These are phyloP conservation scores for Dicroscelio sp. DNA, from an alignment of 2,888 invertebrate species.

Conservation along the genomic window DNA sequence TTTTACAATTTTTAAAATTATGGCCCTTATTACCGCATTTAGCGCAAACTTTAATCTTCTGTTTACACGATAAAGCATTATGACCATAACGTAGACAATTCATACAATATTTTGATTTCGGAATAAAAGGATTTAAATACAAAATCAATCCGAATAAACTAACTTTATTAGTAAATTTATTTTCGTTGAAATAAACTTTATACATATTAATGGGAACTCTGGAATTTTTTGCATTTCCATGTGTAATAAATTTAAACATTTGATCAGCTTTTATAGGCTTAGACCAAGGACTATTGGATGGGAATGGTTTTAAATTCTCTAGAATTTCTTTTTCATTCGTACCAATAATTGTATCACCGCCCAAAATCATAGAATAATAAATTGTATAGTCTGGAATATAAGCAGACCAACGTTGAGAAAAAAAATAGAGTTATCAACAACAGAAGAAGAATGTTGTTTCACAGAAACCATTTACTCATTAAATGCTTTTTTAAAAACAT, in stretches of 20 bases:
- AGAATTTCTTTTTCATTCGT: background rate
- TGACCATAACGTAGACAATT: slow-evolving; percentile 11
- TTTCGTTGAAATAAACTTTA: background rate
- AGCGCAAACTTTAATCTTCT: background rate
- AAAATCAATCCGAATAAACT: background rate
- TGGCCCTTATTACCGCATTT: slow-evolving; percentile 2
- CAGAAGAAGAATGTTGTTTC: too few species aligned
- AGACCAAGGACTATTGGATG: background rate
- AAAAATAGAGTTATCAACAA: too few species aligned
- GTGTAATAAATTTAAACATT: slow-evolving; percentile 3
- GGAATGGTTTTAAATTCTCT: background rate
- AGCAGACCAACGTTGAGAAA: too few species aligned
- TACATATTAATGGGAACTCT: background rate
- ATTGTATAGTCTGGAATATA: too few species aligned
- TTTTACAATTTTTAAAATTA: background rate
- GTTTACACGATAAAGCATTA: background rate
- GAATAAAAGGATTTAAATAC: slow-evolving; percentile 9
- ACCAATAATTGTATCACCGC: background rate
- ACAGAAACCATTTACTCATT: too few species aligned
- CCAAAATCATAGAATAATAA: background rate
- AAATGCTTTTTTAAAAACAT: too few species aligned
- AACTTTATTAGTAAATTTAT: background rate
- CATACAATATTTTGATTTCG: background rate
- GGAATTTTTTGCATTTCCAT: background rate
- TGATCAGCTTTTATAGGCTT: background rate